Evolutionary conservation across 2,113 vertebrate genomes (phyloP).

Genomic region (Pristiophorus japonicus): DNA sequence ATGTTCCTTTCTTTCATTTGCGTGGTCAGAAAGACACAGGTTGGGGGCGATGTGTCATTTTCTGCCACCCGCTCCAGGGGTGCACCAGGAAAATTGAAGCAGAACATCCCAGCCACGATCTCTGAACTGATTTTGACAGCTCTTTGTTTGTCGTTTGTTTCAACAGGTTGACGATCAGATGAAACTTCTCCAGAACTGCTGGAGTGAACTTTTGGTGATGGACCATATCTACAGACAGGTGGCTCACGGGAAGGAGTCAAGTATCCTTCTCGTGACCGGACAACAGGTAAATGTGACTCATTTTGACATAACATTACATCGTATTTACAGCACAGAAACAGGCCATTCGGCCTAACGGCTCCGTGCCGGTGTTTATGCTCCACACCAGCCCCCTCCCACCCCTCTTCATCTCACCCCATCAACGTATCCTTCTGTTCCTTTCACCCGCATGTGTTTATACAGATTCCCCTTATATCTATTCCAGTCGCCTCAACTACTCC

Average conservation of each 20-base stretch:
- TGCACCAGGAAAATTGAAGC: neutral
- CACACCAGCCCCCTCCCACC: too few relatives aligned
- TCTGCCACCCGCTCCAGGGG: neutral
- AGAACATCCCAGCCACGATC: too few relatives aligned
- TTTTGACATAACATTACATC: neutral
- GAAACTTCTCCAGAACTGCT: constrained; percentile 67
- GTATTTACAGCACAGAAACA: neutral
- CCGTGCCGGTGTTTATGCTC: too few relatives aligned
- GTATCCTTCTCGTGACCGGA: constrained; percentile 65
- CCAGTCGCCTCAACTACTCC: too few relatives aligned
- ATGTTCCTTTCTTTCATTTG: too few relatives aligned
- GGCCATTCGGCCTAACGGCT: neutral
- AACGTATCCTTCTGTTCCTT: neutral
- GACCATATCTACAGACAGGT: constrained; percentile 69
- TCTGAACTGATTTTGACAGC: neutral
- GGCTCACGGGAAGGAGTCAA: constrained; percentile 57
- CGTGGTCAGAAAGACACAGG: too few relatives aligned
- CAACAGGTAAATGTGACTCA: constrained; percentile 56
- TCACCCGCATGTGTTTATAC: too few relatives aligned
- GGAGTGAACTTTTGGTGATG: constrained; percentile 68
- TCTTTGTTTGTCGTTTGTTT: neutral
- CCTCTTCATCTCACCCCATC: neutral
- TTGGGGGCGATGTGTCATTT: too few relatives aligned
- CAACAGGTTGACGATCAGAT: constrained; percentile 68
- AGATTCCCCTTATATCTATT: too few relatives aligned